Evolutionary conservation across 1,140 invertebrate species (phyloP), one percentile per base, ranked within the genome.

Genomic region (Heterodera schachtii): DNA sequence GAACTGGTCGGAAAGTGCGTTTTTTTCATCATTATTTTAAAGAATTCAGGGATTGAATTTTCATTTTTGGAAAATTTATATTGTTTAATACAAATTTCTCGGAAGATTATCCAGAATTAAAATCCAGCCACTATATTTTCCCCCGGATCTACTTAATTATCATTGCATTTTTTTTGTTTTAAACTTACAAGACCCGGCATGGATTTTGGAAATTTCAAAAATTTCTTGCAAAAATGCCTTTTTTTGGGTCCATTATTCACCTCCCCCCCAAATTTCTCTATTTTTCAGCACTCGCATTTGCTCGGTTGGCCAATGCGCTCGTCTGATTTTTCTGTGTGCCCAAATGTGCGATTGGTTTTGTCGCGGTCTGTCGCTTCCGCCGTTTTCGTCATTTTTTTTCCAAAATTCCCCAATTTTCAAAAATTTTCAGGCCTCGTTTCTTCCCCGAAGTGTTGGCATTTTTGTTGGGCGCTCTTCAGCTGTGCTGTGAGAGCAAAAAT

Each of bases 371-470:
- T 19, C 9, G 57, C 31, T 31, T 0, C 31, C 31, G 11, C 57
- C 11, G 16, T 16, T 64, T 64, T 64, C 5, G 3, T 19, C 13
- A 19, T 13, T 16, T 2, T 19, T 73, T 57, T 19, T 52, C 2
- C 49, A 52, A 52, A 52, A 52, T 52, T 8, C 2, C 49, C 49
- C 49, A 57, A 19, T 73, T 49, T 73, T 57, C 16, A n/a, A 16
- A 19, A 5, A 47, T n/a, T 73, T 47, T 57, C n/a, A 47, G 46
- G 46, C 52, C 52, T 5, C 11, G 19, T 64, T 76, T 64, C 13
- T 47, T 76, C 9, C 75, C 75, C 9, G 75, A 76, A 76, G 75
- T 76, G 52, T 41, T 76, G 52, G 75, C 75, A 7, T 76, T 76
- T 76, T 19, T 76, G 57, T 44, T 64, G 11, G 75, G 75, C n/a